Evolutionary conservation across 2,797 vertebrate genomes (phyloP), one percentile per base, ranked within the genome.

Genomic region (Cossypha niveicapilla): DNA sequence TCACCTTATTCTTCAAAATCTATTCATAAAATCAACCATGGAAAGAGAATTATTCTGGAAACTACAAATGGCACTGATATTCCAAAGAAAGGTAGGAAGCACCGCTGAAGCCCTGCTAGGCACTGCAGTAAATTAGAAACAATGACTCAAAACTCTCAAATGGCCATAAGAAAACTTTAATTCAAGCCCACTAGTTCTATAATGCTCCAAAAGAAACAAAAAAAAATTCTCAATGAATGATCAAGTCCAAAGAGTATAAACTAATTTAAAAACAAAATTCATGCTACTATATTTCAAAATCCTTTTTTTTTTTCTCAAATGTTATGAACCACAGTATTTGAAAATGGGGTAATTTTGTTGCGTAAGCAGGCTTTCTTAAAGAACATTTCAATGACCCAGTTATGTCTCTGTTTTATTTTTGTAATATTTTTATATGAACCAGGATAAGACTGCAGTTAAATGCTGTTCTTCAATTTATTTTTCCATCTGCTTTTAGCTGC

Each of bases 341-440:
- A 91, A 96, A 94, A 86, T 16, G 75, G 65, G 75, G 88, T 92
- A 94, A 68, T 94, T 94, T 81, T 89, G 79, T 86, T 92, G 88
- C 56, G 76, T 95, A 96, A 94, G 88, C 84, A 94, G 90, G 86
- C 93, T 65, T 92, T 96, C 92, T 93, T 66, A 96, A 96, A 78
- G 75, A 91, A 96, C 80, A 93, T 97, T 97, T 96, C 86, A 94
- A 94, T 96, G 96, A 97, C 97, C 97, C 86, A 97, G 95, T 97
- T 97, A 96, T 96, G 97, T 97, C 92, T 97, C 91, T 93, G 96
- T 94, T 96, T 97, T 97, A 96, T 97, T 96, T 97, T 96, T 87
- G 92, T 94, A 96, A 96, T 96, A 95, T 92, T 96, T 95, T 96
- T 95, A 93, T 95, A 96, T 94, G 95, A 97, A 96, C 90, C 92